A percentile compares a stretch with the other conserved stretches of the same genome.
phyloP scores from a whole-genome alignment of 2,888 invertebrate genomes.

The Eudemis profundana region DNA sequence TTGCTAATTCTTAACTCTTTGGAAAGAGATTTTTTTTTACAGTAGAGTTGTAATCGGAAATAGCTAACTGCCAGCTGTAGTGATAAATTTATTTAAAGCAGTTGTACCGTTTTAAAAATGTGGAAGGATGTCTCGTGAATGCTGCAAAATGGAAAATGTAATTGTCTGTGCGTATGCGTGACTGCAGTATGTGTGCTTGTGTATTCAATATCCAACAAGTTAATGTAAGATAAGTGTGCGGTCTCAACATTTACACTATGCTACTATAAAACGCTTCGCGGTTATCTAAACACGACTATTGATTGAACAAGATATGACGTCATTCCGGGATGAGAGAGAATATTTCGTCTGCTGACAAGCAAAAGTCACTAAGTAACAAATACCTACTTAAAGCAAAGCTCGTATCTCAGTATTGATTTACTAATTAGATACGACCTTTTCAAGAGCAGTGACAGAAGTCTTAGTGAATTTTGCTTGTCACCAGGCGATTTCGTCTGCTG shows the following conservation, averaged over 20 bases:
- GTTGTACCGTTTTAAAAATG: slow-evolving; percentile 51
- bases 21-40: slow-evolving; percentile 21
- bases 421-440: too few species aligned
- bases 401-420: too few species aligned
- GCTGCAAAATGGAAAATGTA: slow-evolving; percentile 40
- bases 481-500: too few species aligned
- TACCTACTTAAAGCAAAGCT: too few species aligned
- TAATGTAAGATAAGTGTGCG: slow-evolving; percentile 55
- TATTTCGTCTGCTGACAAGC: too few species aligned
- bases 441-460: too few species aligned
- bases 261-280: not conserved
- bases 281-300: not conserved
- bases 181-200: slow-evolving; percentile 63
- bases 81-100: slow-evolving; percentile 54
- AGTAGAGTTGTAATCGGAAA: slow-evolving; percentile 27
- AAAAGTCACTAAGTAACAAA: too few species aligned
- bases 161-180: slow-evolving; percentile 55
- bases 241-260: slow-evolving; percentile 51
- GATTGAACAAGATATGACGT: too few species aligned
- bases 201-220: slow-evolving; percentile 64
- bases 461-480: too few species aligned
- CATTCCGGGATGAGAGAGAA: too few species aligned
- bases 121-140: slow-evolving; percentile 47
- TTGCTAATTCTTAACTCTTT: slow-evolving; percentile 25
- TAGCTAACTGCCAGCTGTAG: slow-evolving; percentile 59